Evolutionary conservation across 2,113 vertebrate species (phyloP), one percentile per base, ranked within the genome.

Genomic region (Taurulus bubalis): DNA sequence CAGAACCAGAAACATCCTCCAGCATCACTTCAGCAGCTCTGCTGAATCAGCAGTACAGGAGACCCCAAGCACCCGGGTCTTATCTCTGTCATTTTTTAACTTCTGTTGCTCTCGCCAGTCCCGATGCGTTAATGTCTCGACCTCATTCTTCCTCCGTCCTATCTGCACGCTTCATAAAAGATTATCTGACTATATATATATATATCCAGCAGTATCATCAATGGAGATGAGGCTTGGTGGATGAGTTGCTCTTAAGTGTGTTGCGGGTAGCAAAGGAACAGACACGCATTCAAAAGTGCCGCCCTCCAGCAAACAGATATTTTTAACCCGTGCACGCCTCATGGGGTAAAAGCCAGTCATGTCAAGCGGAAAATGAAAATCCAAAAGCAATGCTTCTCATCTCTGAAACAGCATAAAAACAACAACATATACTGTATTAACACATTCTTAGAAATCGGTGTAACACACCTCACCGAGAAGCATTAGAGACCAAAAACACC

Each of bases 131-230:
- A 85, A 70, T 7, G 9, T 77, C 2, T 77, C 55, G 36, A 51
- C 45, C 77, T 89, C 72, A 73, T 85, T 85, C 87, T 80, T 55
- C 64, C 83, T 68, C 77, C 71, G 87, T 88, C 89, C 89, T 69
- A 90, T 88, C 86, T 86, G 86, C 88, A 87, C 77, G 47, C 91
- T 82, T 78, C 82, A 90, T 91, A 77, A 92, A 87, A 88, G 92
- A 92, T 92, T 92, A 93, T 91, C 84, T 49, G 59, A 80, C 90
- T 91, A 45, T 45, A 15, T 45, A 47, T 47, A 51, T 22, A 28
- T 16, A 16, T 87, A 92, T 89, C 86, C 86, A 83, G 62, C 73
- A 75, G 86, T 89, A 91, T 86, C 82, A 90, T 91, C 89, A 85
- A 85, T 90, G 84, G 89, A 90, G 80, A 83, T 71, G 68, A 87